A percentile compares a stretch with the other conserved stretches of the same genome.
Conservation (phyloP, 1,140 invertebrate genomes). For the Drosophila sturtevanti region DNA sequence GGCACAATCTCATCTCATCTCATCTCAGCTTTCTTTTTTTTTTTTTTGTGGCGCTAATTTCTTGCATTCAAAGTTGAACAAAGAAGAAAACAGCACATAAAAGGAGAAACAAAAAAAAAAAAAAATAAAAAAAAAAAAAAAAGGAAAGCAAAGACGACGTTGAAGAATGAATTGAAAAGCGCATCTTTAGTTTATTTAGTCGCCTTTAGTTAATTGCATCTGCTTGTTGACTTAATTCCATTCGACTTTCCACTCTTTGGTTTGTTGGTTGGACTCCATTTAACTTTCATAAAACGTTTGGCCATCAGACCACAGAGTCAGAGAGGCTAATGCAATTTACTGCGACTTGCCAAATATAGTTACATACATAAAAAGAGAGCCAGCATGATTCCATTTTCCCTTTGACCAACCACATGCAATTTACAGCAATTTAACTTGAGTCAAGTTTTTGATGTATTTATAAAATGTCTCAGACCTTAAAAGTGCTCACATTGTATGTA, state of each 20-base stretch:
- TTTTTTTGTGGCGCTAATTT: conserved; percentile 57
- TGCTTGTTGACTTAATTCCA: conserved; percentile 61
- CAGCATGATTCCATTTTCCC: background rate
- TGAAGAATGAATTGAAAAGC: conserved; percentile 46
- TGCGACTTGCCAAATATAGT: background rate
- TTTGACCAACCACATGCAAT: background rate
- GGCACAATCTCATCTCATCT: conserved; percentile 30
- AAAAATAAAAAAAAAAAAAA: too few relatives aligned
- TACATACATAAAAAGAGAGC: background rate
- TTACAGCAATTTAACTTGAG: conserved; percentile 26
- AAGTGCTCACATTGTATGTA: background rate
- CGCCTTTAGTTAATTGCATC: conserved; percentile 64
- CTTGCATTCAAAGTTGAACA: conserved; percentile 39
- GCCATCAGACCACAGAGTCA: conserved; percentile 2
- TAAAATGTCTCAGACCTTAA: background rate
- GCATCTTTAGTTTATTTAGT: conserved; percentile 71
- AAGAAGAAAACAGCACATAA: background rate
- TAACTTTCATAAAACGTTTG: conserved; percentile 3
- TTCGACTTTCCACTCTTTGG: conserved; percentile 6
- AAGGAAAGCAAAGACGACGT: conserved; percentile 1
- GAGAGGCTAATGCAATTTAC: conserved; percentile 9
- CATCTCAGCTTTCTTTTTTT: background rate
- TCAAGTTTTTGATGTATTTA: conserved; percentile 1
- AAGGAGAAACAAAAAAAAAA: too few relatives aligned
- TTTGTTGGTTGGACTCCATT: background rate